These are phyloP conservation scores for Drosophila asahinai DNA, from an alignment of 1,140 invertebrate species.

Conservation along the genomic window DNA sequence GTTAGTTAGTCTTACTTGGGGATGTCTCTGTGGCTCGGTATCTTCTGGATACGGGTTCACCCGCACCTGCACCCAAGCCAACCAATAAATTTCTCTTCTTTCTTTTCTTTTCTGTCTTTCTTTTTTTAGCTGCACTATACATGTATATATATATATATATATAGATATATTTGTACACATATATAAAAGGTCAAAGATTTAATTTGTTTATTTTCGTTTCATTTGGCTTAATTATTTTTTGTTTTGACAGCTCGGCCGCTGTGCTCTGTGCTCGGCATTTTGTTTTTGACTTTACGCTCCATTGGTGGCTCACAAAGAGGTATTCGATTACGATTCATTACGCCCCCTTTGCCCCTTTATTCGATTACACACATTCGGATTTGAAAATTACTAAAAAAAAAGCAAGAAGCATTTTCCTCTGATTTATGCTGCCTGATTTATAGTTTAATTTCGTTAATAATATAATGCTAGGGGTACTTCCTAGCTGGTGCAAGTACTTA, in stretches of 20 bases:
- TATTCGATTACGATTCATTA: conserved; percentile 30
- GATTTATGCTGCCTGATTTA: conserved; percentile 3
- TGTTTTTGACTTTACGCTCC: conserved; percentile 49
- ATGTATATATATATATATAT: background rate
- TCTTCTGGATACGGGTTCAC: conserved; percentile 28
- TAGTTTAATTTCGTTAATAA: background rate
- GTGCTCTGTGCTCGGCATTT: conserved; percentile 16
- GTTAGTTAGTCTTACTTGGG: conserved; percentile 61
- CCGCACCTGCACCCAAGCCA: conserved; percentile 48
- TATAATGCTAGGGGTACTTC: too few species aligned
- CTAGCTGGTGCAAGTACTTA: too few species aligned
- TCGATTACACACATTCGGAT: conserved; percentile 11
- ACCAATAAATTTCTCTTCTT: conserved; percentile 6
- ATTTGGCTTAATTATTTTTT: conserved; percentile 48
- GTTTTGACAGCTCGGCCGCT: conserved; percentile 44
- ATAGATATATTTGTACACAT: background rate
- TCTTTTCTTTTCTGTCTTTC: too few species aligned
- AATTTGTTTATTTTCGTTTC: conserved; percentile 38
- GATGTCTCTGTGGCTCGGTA: conserved; percentile 34
- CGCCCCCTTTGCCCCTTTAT: conserved; percentile 1
- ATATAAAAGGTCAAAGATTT: conserved; percentile 24
- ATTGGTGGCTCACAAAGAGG: conserved; percentile 39
- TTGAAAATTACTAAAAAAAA: background rate
- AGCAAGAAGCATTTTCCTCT: background rate
- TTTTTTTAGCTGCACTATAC: too few species aligned